phyloP scores from a whole-genome alignment of 2,113 vertebrate genomes.

The Symphodus melops region DNA sequence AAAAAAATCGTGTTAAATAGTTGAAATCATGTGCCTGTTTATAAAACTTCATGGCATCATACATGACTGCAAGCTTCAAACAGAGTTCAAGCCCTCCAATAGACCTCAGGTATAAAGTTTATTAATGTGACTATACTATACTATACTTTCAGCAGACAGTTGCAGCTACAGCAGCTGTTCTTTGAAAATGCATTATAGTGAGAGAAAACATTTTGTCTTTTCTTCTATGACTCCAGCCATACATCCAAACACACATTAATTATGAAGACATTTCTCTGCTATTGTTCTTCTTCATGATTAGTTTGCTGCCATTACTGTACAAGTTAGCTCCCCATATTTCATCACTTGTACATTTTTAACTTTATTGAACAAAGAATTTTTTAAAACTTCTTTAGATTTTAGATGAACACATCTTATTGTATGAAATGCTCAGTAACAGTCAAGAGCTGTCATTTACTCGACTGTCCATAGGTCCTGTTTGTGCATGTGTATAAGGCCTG shows the following conservation, averaged over 20 bases:
- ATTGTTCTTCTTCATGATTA: constrained; percentile 46
- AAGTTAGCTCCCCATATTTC: constrained; percentile 31
- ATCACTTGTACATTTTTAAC: constrained; percentile 28
- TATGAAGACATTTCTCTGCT: constrained; percentile 22
- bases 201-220: constrained; percentile 37
- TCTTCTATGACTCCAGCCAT: constrained; percentile 46
- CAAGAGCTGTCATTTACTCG: too few relatives aligned
- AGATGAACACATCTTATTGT: too few relatives aligned
- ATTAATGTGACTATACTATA: constrained; percentile 45
- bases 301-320: constrained; percentile 38
- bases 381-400: background rate
- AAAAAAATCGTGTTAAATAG: constrained; percentile 7
- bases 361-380: constrained; percentile 43
- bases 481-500: too few relatives aligned
- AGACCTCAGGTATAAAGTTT: constrained; percentile 36
- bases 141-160: constrained; percentile 48
- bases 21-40: background rate
- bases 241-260: constrained; percentile 14
- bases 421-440: too few relatives aligned
- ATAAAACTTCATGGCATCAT: background rate
- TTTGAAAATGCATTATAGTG: too few relatives aligned
- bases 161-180: constrained; percentile 8
- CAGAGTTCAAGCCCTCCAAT: constrained; percentile 45
- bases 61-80: constrained; percentile 24
- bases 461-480: too few relatives aligned